phyloP scores from a whole-genome alignment of 2,888 invertebrate species.

The Athalia rosae region DNA sequence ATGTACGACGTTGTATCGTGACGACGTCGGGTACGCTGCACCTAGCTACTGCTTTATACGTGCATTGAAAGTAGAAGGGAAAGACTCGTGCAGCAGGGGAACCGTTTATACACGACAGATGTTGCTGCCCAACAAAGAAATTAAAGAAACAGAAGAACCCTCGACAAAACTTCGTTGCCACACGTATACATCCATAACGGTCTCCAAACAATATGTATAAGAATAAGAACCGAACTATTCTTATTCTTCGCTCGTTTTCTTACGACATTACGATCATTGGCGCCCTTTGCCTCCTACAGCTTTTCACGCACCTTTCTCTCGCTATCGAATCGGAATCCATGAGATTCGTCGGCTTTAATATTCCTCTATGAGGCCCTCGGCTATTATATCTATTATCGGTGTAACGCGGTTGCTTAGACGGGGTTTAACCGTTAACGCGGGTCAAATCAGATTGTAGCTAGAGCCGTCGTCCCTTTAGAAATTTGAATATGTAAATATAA shows the following conservation, averaged over 20 bases:
- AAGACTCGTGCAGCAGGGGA: background rate
- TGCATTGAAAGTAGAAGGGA: background rate
- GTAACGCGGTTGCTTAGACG: slow-evolving; percentile 37
- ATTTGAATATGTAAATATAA: background rate
- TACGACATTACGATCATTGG: too few relatives aligned
- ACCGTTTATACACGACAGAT: slow-evolving; percentile 56
- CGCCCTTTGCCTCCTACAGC: too few relatives aligned
- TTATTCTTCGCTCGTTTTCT: background rate
- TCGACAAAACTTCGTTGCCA: background rate
- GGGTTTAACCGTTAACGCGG: slow-evolving; percentile 34
- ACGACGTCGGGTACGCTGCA: background rate
- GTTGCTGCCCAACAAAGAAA: slow-evolving; percentile 54
- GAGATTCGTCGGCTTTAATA: background rate
- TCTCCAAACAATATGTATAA: slow-evolving; percentile 6
- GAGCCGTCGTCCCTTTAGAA: background rate
- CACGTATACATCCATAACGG: slow-evolving; percentile 11
- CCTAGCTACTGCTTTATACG: background rate
- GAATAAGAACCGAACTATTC: background rate
- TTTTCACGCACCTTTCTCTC: too few relatives aligned
- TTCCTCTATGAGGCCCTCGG: background rate
- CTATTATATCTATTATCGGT: background rate
- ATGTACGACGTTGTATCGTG: background rate
- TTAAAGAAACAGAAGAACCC: slow-evolving; percentile 54
- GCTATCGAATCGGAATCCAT: too few relatives aligned
- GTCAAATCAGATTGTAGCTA: background rate